Percentiles rank a stretch among this genome's conserved stretches.
Evolutionary conservation across 2,113 vertebrate species (phyloP).

Genomic region (Pelvicachromis taeniatus): DNA sequence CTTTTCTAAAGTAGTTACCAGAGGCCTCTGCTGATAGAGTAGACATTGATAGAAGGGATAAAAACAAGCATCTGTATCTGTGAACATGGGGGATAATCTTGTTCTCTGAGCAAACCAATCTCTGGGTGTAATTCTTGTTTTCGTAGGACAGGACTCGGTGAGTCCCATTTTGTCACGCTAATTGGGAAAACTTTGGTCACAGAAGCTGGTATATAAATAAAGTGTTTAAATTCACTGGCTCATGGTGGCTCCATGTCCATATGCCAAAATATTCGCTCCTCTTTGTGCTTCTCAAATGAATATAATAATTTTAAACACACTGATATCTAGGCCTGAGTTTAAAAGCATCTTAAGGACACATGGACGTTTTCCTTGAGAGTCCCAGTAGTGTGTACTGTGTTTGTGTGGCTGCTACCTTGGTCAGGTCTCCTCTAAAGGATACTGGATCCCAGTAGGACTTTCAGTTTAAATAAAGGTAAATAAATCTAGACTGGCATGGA

Average conservation of each 20-base stretch:
- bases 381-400: not conserved
- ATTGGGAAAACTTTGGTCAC: not conserved
- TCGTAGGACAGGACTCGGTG: not conserved
- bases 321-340: not conserved
- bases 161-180: not conserved
- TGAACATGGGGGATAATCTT: not conserved
- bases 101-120: not conserved
- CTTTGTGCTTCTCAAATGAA: not conserved
- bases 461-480: not conserved
- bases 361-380: fast-evolving
- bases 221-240: not conserved
- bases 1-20: not conserved
- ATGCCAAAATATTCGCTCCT: not conserved
- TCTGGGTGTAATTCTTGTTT: not conserved
- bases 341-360: not conserved
- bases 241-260: not conserved
- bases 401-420: not conserved
- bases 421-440: not conserved
- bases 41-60: not conserved
- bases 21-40: not conserved
- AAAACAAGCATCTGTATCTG: not conserved
- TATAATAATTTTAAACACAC: not conserved
- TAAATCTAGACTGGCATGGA: not conserved
- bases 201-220: not conserved
- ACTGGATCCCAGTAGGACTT: not conserved